These are phyloP conservation scores for Schmidtea mediterranea DNA, from an alignment of 1,140 invertebrate species.

Conservation along the genomic window DNA sequence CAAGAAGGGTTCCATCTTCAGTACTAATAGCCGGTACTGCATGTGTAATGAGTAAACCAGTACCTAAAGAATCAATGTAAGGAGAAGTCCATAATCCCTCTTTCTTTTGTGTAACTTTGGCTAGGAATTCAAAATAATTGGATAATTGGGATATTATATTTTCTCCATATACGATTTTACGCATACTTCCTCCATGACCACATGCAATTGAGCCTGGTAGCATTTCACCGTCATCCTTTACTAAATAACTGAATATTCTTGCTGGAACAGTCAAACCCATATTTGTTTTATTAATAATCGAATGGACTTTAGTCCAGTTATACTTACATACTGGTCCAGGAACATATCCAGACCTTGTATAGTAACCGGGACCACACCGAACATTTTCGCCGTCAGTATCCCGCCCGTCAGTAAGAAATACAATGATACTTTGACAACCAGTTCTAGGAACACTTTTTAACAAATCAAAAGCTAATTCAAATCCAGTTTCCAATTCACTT, in stretches of 20 bases:
- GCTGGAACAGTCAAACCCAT: slow-evolving; percentile 13
- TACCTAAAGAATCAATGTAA: slow-evolving; percentile 25
- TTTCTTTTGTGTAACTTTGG: slow-evolving; percentile 19
- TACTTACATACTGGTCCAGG: slow-evolving; percentile 27
- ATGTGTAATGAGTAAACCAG: slow-evolving; percentile 27
- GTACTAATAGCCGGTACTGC: slow-evolving; percentile 24
- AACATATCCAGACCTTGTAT: slow-evolving; percentile 28
- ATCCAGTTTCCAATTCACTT: slow-evolving; percentile 25
- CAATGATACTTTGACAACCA: slow-evolving; percentile 26
- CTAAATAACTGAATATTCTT: slow-evolving; percentile 27
- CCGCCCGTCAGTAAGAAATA: slow-evolving; percentile 27
- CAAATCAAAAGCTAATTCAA: slow-evolving; percentile 22
- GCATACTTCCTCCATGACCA: slow-evolving; percentile 22
- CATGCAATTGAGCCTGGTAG: slow-evolving; percentile 26
- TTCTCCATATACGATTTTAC: slow-evolving; percentile 22
- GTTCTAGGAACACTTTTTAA: slow-evolving; percentile 19
- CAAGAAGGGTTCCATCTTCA: slow-evolving; percentile 17
- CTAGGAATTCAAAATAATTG: slow-evolving; percentile 27
- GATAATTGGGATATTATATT: slow-evolving; percentile 28
- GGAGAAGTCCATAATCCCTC: slow-evolving; percentile 27
- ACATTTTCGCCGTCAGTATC: slow-evolving; percentile 28
- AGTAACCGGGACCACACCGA: slow-evolving; percentile 29
- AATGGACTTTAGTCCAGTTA: slow-evolving; percentile 27
- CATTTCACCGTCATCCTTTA: slow-evolving; percentile 25
- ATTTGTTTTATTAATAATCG: slow-evolving; percentile 12